Evolutionary conservation across 1,140 invertebrate genomes (phyloP), one percentile per base, ranked within the genome.

Genomic region (Cyrtorhinus lividipennis): DNA sequence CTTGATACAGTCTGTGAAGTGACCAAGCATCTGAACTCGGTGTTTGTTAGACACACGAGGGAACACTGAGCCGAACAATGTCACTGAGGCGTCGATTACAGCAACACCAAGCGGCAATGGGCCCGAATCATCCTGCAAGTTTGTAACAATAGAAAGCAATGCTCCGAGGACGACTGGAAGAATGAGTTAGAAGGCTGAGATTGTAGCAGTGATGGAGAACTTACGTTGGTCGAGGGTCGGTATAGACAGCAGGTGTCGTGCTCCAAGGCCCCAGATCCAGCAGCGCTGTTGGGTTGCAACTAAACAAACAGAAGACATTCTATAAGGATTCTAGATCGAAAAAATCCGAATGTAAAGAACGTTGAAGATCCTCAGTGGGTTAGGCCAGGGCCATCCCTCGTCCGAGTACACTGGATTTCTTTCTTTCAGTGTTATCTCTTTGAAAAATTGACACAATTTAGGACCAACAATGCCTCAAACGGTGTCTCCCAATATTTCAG

Each of bases 21-120:
- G 95, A 63, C 95, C 90, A 30, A 99, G 74, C 86, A 99, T 95
- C 77, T 99, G 94, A 44, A 95, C 76, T 65, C 93, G 73, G 75
- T 99, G 95, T 71, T 98, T 98, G 70, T 93, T 90, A 1, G 92
- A 88, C 3, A 98, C 92, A 60, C 88, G 81, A 1, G 92, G 88
- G 72, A 98, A 98, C 48, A 98, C 87, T 68, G 88, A 82, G 20
- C 94, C 95, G 77, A 97, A 99, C 1, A 98, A 76, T 2, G 83
- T 79, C 0, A 98, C 92, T 1, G 95, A 90, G 66, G 89, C 84
- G 74, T 99, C 95, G 62, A 99, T 95, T 3, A 98, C 93, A 22
- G 93, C 90, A 10, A 98, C 92, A n/a, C 94, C 92, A 2, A 98
- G 76, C 0, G 95, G 95, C 59, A 96, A 77, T 5, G 95, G 94